phyloP scores from a whole-genome alignment of 2,797 vertebrate species.

The Hipposideros larvatus region DNA sequence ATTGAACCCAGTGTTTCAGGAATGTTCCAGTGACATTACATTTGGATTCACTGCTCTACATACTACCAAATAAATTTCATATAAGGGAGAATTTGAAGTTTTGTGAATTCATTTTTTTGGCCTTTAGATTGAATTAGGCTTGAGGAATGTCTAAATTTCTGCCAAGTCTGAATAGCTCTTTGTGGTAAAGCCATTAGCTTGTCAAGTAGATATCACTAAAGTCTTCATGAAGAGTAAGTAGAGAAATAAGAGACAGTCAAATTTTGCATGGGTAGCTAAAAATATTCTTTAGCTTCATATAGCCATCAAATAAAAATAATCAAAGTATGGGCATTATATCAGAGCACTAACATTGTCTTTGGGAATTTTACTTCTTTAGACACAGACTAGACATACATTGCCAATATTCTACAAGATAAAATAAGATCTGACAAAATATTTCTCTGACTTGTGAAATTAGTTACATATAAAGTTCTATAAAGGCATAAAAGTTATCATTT shows the following conservation, averaged over 20 bases:
- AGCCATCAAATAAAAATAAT: conserved; percentile 5
- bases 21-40: background rate
- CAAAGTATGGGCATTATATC: background rate
- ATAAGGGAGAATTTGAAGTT: background rate
- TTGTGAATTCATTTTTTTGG: conserved; percentile 5
- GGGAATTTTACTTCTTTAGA: background rate
- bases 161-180: conserved; percentile 45
- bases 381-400: background rate
- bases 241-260: background rate
- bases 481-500: background rate
- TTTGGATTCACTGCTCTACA: background rate
- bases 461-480: conserved; percentile 31
- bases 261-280: background rate
- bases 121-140: conserved; percentile 14
- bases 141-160: conserved; percentile 65
- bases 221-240: background rate
- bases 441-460: background rate
- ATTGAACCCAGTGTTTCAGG: background rate
- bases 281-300: background rate
- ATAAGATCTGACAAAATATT: background rate
- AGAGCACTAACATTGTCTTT: background rate
- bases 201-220: conserved; percentile 51
- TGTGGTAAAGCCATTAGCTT: conserved; percentile 41
- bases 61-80: background rate
- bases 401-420: background rate